phyloP scores from a whole-genome alignment of 2,113 vertebrate genomes.

The Junco hyemalis region DNA sequence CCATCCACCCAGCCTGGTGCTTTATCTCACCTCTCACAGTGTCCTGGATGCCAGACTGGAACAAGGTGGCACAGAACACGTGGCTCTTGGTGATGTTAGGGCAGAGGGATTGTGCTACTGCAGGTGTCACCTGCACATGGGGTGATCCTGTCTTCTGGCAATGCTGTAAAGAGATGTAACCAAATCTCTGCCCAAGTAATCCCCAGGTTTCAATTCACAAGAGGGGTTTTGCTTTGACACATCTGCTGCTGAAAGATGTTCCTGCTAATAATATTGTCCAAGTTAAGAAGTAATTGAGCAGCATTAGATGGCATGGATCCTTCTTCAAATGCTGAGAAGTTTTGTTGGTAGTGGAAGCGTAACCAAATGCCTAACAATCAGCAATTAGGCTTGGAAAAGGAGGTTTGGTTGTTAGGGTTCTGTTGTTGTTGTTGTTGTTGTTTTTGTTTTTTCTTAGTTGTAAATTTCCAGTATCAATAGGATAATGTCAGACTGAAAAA shows the following conservation, averaged over 20 bases:
- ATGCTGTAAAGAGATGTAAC: background rate
- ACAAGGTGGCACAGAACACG: background rate
- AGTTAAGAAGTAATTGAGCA: background rate
- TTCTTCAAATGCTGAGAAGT: background rate
- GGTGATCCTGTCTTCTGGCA: background rate
- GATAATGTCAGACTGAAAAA: background rate
- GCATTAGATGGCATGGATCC: background rate
- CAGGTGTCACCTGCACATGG: background rate
- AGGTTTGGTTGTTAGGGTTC: background rate
- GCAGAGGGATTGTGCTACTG: background rate
- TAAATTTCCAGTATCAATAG: background rate
- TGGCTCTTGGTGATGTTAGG: background rate
- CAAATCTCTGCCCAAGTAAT: background rate
- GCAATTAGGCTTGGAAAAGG: background rate
- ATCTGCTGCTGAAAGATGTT: background rate
- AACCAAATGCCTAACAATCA: background rate
- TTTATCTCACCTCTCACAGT: background rate
- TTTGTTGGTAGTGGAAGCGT: background rate
- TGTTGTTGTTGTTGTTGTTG: too few species aligned
- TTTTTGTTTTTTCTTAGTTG: background rate
- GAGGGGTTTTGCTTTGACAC: background rate
- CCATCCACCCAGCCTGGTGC: background rate
- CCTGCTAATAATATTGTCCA: background rate
- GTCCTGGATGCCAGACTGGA: background rate
- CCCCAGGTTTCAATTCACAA: background rate